Evolutionary conservation across 2,113 vertebrate species (phyloP).

Genomic region (Syngnathus typhle): DNA sequence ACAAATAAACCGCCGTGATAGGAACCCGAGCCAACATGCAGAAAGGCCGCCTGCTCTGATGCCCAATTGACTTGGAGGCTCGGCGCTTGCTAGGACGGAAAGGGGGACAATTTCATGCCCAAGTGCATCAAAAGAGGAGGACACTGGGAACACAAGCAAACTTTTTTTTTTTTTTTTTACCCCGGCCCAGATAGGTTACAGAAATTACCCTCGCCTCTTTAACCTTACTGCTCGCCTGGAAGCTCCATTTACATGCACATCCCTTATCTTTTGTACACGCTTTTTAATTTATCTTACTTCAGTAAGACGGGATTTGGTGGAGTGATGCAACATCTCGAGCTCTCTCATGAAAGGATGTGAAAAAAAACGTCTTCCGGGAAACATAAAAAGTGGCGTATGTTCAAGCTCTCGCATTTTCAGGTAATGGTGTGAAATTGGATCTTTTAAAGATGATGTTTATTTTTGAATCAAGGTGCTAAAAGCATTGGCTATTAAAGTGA

Average conservation of each 20-base stretch:
- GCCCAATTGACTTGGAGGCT: constrained; percentile 35
- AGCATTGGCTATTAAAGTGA: background rate
- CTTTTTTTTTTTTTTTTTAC: constrained; percentile 41
- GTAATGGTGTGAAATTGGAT: background rate
- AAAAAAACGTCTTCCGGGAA: background rate
- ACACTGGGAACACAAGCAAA: constrained; percentile 55
- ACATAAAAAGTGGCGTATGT: background rate
- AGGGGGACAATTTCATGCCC: constrained; percentile 61
- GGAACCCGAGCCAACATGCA: constrained; percentile 2
- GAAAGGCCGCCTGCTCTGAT: constrained; percentile 30
- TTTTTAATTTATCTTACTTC: background rate
- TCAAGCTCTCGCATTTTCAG: background rate
- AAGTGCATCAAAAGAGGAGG: constrained; percentile 57
- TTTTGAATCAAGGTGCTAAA: background rate
- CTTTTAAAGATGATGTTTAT: background rate
- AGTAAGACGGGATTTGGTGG: background rate
- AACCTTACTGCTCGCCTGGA: constrained; percentile 45
- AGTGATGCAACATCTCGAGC: background rate
- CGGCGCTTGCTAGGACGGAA: constrained; percentile 45
- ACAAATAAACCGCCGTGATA: background rate
- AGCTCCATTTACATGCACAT: constrained; percentile 28
- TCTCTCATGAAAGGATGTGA: background rate
- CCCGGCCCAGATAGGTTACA: constrained; percentile 62
- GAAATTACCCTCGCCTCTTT: constrained; percentile 66
- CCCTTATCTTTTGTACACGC: too few relatives aligned